Conservation (phyloP, 2,113 vertebrate genomes). For the Microcebus tavaratra region DNA sequence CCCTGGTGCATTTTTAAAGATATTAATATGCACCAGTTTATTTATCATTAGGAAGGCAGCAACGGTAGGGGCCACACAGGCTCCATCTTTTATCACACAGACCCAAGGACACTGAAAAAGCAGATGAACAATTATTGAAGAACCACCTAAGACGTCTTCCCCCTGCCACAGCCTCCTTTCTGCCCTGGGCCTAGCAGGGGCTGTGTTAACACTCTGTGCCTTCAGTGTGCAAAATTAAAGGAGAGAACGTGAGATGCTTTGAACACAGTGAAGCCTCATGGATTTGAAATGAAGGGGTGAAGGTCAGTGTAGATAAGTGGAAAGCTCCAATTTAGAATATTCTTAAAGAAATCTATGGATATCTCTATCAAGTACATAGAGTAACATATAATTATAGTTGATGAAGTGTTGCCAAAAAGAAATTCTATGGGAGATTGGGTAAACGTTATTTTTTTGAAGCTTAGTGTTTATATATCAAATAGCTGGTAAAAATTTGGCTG, state of each 20-base stretch:
- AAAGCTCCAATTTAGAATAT: neutral
- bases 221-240: neutral
- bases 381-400: neutral
- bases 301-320: neutral
- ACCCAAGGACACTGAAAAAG: neutral
- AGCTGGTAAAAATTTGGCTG: neutral
- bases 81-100: slow-evolving; percentile 6
- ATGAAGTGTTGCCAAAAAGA: neutral
- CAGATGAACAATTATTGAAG: neutral
- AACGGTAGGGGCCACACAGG: neutral
- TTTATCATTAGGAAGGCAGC: slow-evolving; percentile 63
- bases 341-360: neutral
- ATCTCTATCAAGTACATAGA: neutral
- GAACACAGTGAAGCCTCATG: neutral
- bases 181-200: rapidly evolving
- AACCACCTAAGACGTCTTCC: neutral
- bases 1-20: slow-evolving; percentile 61
- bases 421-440: neutral
- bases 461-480: neutral
- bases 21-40: slow-evolving; percentile 61
- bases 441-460: neutral
- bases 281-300: neutral
- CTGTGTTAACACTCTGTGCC: neutral
- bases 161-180: neutral
- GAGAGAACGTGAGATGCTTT: neutral